Conservation (phyloP, 1,140 invertebrate species). For the Antheraea mylitta region DNA sequence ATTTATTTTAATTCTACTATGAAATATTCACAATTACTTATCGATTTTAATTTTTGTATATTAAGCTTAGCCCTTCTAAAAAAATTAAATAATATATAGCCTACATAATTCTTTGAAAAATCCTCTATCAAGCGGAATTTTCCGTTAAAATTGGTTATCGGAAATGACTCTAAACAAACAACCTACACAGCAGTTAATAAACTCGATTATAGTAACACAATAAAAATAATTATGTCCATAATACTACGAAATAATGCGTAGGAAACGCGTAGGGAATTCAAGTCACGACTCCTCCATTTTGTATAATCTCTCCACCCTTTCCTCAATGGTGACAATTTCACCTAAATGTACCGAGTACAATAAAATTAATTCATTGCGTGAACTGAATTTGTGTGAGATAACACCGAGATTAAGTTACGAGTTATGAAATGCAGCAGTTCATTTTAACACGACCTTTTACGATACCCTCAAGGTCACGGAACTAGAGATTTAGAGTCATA, state of each 20-base stretch:
- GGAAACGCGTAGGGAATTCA: neutral
- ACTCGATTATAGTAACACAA: too few species aligned
- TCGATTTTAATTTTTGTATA: too few species aligned
- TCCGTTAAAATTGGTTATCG: too few species aligned
- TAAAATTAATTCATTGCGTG: conserved; percentile 26
- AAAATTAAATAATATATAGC: too few species aligned
- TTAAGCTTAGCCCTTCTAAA: too few species aligned
- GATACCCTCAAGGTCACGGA: neutral
- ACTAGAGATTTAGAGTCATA: neutral
- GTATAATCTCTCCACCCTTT: conserved; percentile 13
- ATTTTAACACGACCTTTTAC: neutral
- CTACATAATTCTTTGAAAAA: too few species aligned
- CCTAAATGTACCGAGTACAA: conserved; percentile 16
- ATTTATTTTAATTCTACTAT: too few species aligned
- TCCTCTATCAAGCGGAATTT: too few species aligned
- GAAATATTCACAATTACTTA: too few species aligned
- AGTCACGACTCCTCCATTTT: conserved; percentile 19
- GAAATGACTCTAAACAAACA: too few species aligned
- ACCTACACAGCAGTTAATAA: too few species aligned
- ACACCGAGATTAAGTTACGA: conserved; percentile 1
- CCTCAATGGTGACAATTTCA: conserved; percentile 26
- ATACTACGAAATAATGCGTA: neutral
- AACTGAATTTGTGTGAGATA: conserved; percentile 24
- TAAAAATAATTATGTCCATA: neutral
- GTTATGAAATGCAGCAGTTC: neutral